Evolutionary conservation across 2,888 invertebrate genomes (phyloP).

Genomic region (Campoletis raptor): DNA sequence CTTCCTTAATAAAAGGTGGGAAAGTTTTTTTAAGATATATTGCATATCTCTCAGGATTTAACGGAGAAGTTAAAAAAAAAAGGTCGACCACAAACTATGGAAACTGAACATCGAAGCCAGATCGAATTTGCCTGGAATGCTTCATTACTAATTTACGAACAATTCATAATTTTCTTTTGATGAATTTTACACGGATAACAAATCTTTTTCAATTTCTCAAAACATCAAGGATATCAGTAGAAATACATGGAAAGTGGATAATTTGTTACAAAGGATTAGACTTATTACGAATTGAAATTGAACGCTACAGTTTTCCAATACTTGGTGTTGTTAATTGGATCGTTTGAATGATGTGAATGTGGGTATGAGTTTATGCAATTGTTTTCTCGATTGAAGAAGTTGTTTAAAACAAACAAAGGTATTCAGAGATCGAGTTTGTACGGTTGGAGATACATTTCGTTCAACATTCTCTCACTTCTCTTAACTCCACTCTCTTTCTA

Average conservation of each 20-base stretch:
- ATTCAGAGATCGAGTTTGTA: conserved; percentile 35
- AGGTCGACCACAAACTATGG: too few species aligned
- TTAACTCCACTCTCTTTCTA: neutral
- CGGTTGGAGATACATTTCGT: conserved; percentile 34
- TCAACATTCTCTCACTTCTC: conserved; percentile 10
- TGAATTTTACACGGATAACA: neutral
- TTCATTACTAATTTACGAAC: neutral
- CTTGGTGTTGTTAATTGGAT: conserved; percentile 28
- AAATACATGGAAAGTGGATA: conserved; percentile 9
- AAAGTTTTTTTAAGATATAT: neutral
- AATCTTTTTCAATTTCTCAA: neutral
- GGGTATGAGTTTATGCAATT: neutral
- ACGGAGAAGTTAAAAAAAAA: neutral
- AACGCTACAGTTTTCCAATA: conserved; percentile 26
- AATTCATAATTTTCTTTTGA: neutral
- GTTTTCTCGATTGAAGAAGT: conserved; percentile 31
- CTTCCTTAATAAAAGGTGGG: neutral
- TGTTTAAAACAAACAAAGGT: conserved; percentile 31
- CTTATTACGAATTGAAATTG: neutral
- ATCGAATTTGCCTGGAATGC: neutral
- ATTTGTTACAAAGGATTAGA: neutral
- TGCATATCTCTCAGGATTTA: neutral
- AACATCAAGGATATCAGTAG: neutral
- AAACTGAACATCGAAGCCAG: too few species aligned
- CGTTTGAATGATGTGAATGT: neutral